Evolutionary conservation across 2,113 vertebrate species (phyloP).

Genomic region (Murina feae): DNA sequence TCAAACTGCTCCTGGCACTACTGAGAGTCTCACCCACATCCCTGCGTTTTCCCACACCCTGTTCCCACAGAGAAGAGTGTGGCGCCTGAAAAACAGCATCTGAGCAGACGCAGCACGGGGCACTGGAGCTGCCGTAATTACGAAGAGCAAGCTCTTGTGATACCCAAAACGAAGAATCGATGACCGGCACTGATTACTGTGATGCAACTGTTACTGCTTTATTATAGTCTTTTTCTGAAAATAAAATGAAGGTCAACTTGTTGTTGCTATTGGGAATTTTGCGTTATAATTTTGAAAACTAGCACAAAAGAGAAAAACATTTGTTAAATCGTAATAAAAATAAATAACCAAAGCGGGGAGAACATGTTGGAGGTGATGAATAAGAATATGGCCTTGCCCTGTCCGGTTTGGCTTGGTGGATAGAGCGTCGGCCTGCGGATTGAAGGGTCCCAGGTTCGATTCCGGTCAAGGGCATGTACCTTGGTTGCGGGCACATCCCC

Average conservation of each 20-base stretch:
- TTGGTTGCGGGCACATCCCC: too few relatives aligned
- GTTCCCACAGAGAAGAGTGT: neutral
- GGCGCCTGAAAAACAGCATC: neutral
- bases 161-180: neutral
- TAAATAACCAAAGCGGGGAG: neutral
- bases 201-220: neutral
- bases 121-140: neutral
- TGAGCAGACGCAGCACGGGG: neutral
- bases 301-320: neutral
- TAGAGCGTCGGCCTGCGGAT: too few relatives aligned
- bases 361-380: neutral
- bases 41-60: neutral
- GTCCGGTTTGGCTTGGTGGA: too few relatives aligned
- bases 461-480: too few relatives aligned
- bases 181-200: neutral
- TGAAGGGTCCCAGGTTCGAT: too few relatives aligned
- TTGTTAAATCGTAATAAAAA: neutral
- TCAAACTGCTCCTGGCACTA: slow-evolving; percentile 60
- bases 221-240: neutral
- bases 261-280: neutral
- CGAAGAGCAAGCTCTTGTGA: neutral
- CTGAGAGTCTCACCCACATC: slow-evolving; percentile 27
- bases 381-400: neutral
- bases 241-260: neutral
- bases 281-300: neutral